Percentiles rank a stretch among this genome's conserved stretches.
Conservation (phyloP, 1,140 invertebrate genomes). For the Drosophila paulistorum region DNA sequence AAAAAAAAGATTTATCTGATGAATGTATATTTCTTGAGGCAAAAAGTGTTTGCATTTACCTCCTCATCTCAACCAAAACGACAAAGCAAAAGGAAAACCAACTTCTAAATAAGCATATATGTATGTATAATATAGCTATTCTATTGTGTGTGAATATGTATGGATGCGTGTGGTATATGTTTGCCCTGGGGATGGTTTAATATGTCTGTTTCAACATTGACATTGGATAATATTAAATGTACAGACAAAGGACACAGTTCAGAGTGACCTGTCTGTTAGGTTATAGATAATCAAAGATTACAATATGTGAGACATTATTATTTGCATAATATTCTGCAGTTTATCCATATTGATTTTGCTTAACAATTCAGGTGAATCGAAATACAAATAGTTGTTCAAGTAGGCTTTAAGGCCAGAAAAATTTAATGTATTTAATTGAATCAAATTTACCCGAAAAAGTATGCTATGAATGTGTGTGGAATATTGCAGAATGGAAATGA, state of each 20-base stretch:
- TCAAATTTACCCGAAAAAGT: conserved; percentile 25
- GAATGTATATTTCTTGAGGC: background rate
- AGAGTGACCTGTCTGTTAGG: conserved; percentile 6
- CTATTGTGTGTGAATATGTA: background rate
- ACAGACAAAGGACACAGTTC: background rate
- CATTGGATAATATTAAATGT: conserved; percentile 34
- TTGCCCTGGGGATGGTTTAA: conserved; percentile 15
- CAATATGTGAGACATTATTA: conserved; percentile 25
- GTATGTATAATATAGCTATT: background rate
- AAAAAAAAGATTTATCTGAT: conserved; percentile 13
- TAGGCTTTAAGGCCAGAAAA: background rate
- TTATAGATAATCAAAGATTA: conserved; percentile 35
- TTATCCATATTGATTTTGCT: conserved; percentile 13
- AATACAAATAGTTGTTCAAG: conserved; percentile 15
- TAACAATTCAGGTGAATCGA: conserved; percentile 2
- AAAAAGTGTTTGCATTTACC: background rate
- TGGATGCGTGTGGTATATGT: background rate
- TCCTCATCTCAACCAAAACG: background rate
- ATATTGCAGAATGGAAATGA: conserved; percentile 18
- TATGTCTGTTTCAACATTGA: conserved; percentile 23
- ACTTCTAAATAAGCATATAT: conserved; percentile 8
- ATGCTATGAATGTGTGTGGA: conserved; percentile 39
- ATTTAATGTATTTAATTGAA: background rate
- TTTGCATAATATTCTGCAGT: conserved; percentile 28
- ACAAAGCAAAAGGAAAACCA: background rate